phyloP scores from a whole-genome alignment of 2,888 invertebrate genomes.

The Trypoxylon attenuatum region DNA sequence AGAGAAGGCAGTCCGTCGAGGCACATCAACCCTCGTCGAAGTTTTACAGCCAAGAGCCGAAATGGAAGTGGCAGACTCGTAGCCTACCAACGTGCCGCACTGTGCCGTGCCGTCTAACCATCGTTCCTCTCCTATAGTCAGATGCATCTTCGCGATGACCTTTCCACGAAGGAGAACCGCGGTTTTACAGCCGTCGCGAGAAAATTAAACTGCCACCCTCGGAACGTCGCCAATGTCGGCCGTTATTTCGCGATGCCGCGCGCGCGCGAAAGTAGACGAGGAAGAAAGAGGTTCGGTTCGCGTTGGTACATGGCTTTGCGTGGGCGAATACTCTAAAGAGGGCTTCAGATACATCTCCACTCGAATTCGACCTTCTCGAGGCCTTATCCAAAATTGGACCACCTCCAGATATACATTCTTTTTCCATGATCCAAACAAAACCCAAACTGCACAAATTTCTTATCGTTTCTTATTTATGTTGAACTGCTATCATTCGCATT shows the following conservation, averaged over 20 bases:
- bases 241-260: conserved; percentile 6
- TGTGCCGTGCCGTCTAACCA: not conserved
- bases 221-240: conserved; percentile 26
- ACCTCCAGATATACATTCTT: too few species aligned
- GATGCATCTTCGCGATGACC: conserved; percentile 29
- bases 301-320: too few species aligned
- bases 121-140: not conserved
- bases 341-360: too few species aligned
- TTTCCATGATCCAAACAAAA: too few species aligned
- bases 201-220: conserved; percentile 58
- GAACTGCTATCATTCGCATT: too few species aligned
- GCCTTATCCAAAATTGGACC: too few species aligned
- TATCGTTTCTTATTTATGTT: too few species aligned
- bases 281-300: not conserved
- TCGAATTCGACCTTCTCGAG: too few species aligned
- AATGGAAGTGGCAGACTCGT: conserved; percentile 44
- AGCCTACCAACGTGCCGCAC: conserved; percentile 20
- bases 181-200: conserved; percentile 44
- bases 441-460: too few species aligned
- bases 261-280: not conserved
- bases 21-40: conserved; percentile 45
- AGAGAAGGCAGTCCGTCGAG: conserved; percentile 30
- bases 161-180: conserved; percentile 13
- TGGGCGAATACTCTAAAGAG: too few species aligned
- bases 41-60: conserved; percentile 7